These are phyloP conservation scores for Auanema freiburgensis DNA, from an alignment of 2,888 invertebrate genomes.

Conservation along the genomic window DNA sequence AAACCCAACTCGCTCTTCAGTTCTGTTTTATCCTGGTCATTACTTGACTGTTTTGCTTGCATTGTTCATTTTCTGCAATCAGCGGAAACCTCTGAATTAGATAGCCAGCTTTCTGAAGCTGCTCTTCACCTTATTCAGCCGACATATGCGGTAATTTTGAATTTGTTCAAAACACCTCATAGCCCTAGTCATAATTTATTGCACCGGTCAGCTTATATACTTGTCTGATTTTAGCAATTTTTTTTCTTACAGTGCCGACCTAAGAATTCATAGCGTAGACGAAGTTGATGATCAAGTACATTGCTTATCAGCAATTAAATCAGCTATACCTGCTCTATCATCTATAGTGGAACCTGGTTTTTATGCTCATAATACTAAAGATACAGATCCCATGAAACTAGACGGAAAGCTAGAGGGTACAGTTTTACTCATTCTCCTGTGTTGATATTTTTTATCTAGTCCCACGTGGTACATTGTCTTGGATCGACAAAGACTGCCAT, in stretches of 20 bases:
- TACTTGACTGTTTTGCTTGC: constrained; percentile 51
- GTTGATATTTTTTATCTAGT: constrained; percentile 20
- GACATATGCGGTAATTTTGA: constrained; percentile 38
- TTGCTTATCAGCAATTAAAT: constrained; percentile 9
- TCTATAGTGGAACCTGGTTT: constrained; percentile 24
- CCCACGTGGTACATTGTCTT: constrained; percentile 35
- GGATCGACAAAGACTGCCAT: constrained; percentile 35
- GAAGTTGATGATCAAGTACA: constrained; percentile 17
- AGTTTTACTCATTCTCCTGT: neutral
- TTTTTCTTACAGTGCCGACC: constrained; percentile 22
- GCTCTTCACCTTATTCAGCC: constrained; percentile 41
- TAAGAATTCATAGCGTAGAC: constrained; percentile 22
- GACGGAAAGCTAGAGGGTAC: constrained; percentile 19
- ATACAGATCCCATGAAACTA: constrained; percentile 7
- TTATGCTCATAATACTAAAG: constrained; percentile 13
- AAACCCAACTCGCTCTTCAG: constrained; percentile 23
- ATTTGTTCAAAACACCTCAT: constrained; percentile 43
- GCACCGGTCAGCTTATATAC: constrained; percentile 21
- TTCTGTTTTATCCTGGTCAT: constrained; percentile 41
- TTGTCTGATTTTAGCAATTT: neutral
- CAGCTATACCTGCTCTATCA: constrained; percentile 24
- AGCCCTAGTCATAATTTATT: constrained; percentile 45
- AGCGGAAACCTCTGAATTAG: constrained; percentile 21
- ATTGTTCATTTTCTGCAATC: constrained; percentile 54
- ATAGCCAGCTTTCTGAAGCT: constrained; percentile 24